A percentile compares a stretch with the other conserved stretches of the same genome.
These are phyloP conservation scores for Rhaphigaster nebulosa DNA, from an alignment of 2,888 invertebrate species.

Conservation along the genomic window DNA sequence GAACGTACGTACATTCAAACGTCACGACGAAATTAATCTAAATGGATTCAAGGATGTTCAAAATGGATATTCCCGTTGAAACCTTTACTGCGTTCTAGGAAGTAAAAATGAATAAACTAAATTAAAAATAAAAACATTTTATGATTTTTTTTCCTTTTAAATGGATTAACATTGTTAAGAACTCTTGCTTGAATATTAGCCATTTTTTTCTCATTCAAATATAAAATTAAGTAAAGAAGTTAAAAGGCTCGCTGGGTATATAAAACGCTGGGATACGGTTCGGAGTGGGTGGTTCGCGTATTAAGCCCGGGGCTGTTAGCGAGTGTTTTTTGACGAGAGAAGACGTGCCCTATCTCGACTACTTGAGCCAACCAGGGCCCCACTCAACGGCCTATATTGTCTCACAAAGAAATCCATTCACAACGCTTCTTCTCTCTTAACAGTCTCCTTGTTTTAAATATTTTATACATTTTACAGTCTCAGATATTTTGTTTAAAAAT, in stretches of 20 bases:
- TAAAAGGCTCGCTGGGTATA: background rate
- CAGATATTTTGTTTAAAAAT: background rate
- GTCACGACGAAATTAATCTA: too few relatives aligned
- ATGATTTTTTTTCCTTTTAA: background rate
- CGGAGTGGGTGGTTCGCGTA: background rate
- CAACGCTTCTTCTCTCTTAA: background rate
- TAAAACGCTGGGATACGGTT: background rate
- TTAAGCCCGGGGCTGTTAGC: background rate
- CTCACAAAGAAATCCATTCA: background rate
- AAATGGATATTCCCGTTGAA: too few relatives aligned
- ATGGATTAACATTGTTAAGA: background rate
- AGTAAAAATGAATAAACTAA: background rate
- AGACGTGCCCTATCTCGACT: slow-evolving; percentile 17
- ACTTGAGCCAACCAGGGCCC: background rate
- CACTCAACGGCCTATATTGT: background rate
- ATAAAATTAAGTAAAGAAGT: background rate
- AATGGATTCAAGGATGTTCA: too few relatives aligned
- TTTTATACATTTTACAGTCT: background rate
- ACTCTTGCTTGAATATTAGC: background rate
- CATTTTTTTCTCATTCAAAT: background rate
- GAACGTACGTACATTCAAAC: too few relatives aligned
- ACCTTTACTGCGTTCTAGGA: too few relatives aligned
- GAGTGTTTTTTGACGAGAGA: slow-evolving; percentile 30
- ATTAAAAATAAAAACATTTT: too few relatives aligned
- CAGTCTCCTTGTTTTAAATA: background rate